phyloP scores from a whole-genome alignment of 2,888 invertebrate species.

The Habroteleia sp. region DNA sequence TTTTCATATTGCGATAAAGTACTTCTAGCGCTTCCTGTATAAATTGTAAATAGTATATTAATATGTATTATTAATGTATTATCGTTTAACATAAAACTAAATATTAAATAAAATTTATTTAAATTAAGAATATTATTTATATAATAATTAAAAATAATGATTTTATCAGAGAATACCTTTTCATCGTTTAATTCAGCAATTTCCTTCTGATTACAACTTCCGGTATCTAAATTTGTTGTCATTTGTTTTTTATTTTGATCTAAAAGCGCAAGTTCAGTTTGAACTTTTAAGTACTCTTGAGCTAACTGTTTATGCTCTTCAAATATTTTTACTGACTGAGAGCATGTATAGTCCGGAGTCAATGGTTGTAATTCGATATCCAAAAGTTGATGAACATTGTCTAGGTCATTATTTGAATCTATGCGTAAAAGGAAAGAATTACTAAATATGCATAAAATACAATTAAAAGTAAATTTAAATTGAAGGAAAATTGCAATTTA shows the following conservation, averaged over 20 bases:
- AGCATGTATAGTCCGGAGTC: slow-evolving; percentile 86
- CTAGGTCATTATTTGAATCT: slow-evolving; percentile 79
- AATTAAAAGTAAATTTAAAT: too few species aligned
- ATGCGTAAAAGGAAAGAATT: too few species aligned
- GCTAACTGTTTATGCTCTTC: slow-evolving; percentile 94
- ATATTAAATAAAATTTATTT: too few species aligned
- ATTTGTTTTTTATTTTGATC: slow-evolving; percentile 90
- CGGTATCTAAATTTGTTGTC: slow-evolving; percentile 82
- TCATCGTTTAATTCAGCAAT: slow-evolving; percentile 86
- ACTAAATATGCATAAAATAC: too few species aligned
- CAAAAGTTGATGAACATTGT: slow-evolving; percentile 88
- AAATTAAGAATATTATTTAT: too few species aligned
- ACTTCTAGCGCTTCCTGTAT: slow-evolving; percentile 86
- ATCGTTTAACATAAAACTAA: too few species aligned
- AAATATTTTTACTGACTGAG: slow-evolving; percentile 91
- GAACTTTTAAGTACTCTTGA: slow-evolving; percentile 93
- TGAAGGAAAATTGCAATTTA: neutral
- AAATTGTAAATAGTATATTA: neutral
- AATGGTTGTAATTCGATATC: slow-evolving; percentile 92
- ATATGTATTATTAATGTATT: too few species aligned
- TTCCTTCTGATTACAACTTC: slow-evolving; percentile 84
- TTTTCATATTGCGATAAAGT: slow-evolving; percentile 85
- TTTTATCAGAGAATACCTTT: slow-evolving; percentile 83
- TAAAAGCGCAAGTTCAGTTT: slow-evolving; percentile 91
- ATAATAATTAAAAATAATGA: neutral